A percentile compares a stretch with the other conserved stretches of the same genome.
phyloP scores from a whole-genome alignment of 2,113 vertebrate genomes.

The Phylloscopus trochilus region DNA sequence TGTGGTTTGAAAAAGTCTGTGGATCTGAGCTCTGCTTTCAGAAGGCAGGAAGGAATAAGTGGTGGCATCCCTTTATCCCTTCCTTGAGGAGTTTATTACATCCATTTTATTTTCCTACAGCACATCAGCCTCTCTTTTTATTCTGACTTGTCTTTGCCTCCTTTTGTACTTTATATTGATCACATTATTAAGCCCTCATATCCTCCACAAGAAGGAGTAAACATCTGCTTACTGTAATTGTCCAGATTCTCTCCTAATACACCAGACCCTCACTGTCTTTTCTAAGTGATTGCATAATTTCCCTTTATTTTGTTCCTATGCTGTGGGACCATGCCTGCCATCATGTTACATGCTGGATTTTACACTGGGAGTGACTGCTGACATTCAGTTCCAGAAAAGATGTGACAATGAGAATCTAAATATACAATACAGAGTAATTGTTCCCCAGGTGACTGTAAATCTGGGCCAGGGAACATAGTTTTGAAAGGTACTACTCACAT shows the following conservation, averaged over 20 bases:
- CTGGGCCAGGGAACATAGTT: background rate
- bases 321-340: background rate
- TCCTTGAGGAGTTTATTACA: background rate
- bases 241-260: background rate
- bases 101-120: background rate
- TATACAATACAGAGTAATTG: background rate
- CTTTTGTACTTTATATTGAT: background rate
- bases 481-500: background rate
- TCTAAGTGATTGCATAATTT: background rate
- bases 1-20: background rate
- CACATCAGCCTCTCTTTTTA: background rate
- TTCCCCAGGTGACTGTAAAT: slow-evolving; percentile 26
- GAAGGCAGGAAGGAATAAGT: background rate
- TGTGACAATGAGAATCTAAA: background rate
- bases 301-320: background rate
- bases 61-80: background rate
- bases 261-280: background rate
- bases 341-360: background rate
- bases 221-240: background rate
- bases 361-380: background rate
- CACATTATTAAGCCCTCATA: background rate
- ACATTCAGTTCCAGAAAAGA: background rate
- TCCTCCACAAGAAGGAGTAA: background rate
- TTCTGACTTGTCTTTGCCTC: background rate
- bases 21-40: background rate